Base-by-base conservation (phyloP, 2,797 vertebrate species). In the Lepus townsendii region DNA sequence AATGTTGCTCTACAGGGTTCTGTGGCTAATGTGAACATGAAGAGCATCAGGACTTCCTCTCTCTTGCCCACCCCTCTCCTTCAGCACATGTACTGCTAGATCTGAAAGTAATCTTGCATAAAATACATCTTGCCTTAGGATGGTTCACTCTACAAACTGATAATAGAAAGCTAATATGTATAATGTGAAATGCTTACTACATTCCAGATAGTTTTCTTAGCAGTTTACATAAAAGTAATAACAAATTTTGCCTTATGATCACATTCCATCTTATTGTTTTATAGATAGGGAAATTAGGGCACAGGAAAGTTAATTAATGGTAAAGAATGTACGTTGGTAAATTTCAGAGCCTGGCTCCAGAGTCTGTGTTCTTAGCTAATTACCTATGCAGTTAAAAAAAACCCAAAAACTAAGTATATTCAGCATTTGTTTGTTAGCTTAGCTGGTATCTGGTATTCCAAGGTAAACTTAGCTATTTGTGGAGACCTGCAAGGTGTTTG, bases 201-300 rank as follows among this genome's bases (percentile, higher is more conserved):
- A 30, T 66, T 24, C 17, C 7, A 57, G 52, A 2, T 47, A 82
- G 54, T 63, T 32, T 72, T 88, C 6, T 77, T 93, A 83, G n/a
- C 57, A 62, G 65, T 95, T 94, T 52, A 69, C 0, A 54, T 82
- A 24, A 52, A 47, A 88, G 65, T 47, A 47, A 20, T 71, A 79
- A 71, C 19, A 76, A n/a, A 82, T 66, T 89, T 93, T 82, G 47
- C 78, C 42, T 52, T 65, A 17, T 76, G 47, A 68, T 32, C 32
- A 3, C 62, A 26, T 72, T 93, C 89, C 76, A 57, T 87, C 63
- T 73, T 86, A 83, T 73, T 86, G 69, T 93, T 90, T 96, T 92
- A 76, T 42, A 62, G 52, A 38, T 72, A 82, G 68, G 27, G n/a
- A 72, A 90, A 47, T 24, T 38, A 16, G 17, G 7, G 5, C 10